These are phyloP conservation scores for Acropora yongei DNA, from an alignment of 64 coral and sea anemone genomes.

Conservation along the genomic window DNA sequence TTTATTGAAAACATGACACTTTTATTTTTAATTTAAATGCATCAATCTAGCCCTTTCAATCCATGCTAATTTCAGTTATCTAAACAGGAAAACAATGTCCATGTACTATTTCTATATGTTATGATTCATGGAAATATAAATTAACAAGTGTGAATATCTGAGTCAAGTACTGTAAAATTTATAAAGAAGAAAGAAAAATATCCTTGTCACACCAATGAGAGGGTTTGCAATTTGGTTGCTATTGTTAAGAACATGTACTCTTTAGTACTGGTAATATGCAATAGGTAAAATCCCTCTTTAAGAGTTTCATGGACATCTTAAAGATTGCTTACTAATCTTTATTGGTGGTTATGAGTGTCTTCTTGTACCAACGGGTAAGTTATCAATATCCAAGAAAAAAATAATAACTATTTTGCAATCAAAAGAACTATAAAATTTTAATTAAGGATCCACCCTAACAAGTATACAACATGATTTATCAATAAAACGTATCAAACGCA, in stretches of 20 bases:
- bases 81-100: conserved; percentile 23
- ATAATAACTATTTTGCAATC: conserved; percentile 2
- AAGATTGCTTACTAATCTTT: conserved; percentile 3
- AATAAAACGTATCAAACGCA: conserved; percentile 23
- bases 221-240: neutral
- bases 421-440: neutral
- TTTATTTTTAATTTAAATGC: conserved; percentile 14
- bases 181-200: neutral
- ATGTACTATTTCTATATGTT: neutral
- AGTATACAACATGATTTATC: conserved; percentile 35
- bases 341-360: neutral
- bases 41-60: conserved; percentile 30
- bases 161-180: conserved; percentile 26
- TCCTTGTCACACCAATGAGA: neutral
- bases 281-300: conserved; percentile 15
- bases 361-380: conserved; percentile 6
- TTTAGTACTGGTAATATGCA: conserved; percentile 19
- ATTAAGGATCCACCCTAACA: conserved; percentile 22
- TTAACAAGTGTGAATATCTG: conserved; percentile 14
- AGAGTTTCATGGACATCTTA: conserved; percentile 11
- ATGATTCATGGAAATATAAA: conserved; percentile 10
- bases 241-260: conserved; percentile 20
- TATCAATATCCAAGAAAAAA: conserved; percentile 23
- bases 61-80: conserved; percentile 25
- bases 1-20: conserved; percentile 31